phyloP scores from a whole-genome alignment of 2,888 invertebrate genomes.

The Rhagophthalmus giganteus region DNA sequence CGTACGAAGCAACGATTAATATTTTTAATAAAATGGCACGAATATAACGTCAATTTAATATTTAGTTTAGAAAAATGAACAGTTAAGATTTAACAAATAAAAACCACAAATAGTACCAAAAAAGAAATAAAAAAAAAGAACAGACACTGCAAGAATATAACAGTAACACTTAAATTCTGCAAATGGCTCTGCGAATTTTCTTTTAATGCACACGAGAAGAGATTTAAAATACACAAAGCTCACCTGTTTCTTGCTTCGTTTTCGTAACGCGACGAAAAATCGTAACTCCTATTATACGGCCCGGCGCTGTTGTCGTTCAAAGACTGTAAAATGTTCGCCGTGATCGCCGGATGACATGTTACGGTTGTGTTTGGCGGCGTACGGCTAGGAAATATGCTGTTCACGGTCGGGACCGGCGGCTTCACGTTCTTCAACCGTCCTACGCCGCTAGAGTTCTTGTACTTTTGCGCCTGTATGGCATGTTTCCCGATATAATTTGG shows the following conservation, averaged over 20 bases:
- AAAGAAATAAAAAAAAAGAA: no score
- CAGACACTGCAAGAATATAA: no score
- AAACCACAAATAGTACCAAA: no score
- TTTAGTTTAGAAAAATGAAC: no score
- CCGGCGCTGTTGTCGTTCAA: constrained; percentile 23
- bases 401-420: constrained; percentile 19
- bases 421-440: constrained; percentile 25
- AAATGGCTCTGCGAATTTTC: no score
- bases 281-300: constrained; percentile 17
- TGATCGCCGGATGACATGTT: constrained; percentile 64
- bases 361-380: constrained; percentile 53
- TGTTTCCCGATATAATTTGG: constrained; percentile 56
- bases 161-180: no score
- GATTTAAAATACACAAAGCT: neutral
- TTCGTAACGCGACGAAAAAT: constrained; percentile 30
- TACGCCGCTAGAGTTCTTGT: constrained; percentile 34
- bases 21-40: no score
- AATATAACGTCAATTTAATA: no score
- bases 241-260: constrained; percentile 20
- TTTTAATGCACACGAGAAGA: no score
- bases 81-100: no score
- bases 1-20: no score
- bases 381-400: constrained; percentile 29
- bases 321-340: constrained; percentile 66
- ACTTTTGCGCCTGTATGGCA: constrained; percentile 54